phyloP scores from a whole-genome alignment of 2,797 vertebrate genomes.

The Malurus leucopterus region DNA sequence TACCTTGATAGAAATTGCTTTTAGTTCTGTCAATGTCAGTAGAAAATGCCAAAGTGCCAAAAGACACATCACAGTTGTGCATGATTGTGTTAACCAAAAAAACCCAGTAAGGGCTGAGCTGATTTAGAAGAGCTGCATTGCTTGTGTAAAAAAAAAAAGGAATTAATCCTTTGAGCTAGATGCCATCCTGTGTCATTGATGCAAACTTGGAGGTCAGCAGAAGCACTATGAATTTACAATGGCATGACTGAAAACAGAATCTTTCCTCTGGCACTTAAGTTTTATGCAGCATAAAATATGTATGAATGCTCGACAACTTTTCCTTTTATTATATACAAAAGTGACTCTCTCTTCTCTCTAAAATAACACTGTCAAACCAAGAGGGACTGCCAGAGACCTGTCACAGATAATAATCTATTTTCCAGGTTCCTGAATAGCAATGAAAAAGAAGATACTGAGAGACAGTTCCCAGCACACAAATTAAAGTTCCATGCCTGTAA shows the following conservation, averaged over 20 bases:
- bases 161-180: background rate
- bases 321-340: constrained; percentile 44
- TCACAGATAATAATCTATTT: constrained; percentile 51
- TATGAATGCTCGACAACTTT: constrained; percentile 38
- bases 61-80: background rate
- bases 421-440: constrained; percentile 15
- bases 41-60: constrained; percentile 30
- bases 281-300: constrained; percentile 54
- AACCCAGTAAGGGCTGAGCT: background rate
- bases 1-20: constrained; percentile 9
- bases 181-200: background rate
- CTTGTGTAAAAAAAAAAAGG: background rate
- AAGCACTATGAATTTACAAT: background rate
- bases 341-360: constrained; percentile 16
- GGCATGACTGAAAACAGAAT: background rate
- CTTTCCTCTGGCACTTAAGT: constrained; percentile 16
- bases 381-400: constrained; percentile 35
- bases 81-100: background rate
- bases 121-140: background rate
- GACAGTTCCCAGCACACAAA: constrained; percentile 17
- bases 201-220: constrained; percentile 11
- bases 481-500: background rate
- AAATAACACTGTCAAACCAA: constrained; percentile 41
- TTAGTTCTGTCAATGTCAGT: constrained; percentile 17
- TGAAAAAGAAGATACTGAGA: constrained; percentile 17